phyloP scores from a whole-genome alignment of 2,888 invertebrate genomes.

The Platycheirus rosarum region DNA sequence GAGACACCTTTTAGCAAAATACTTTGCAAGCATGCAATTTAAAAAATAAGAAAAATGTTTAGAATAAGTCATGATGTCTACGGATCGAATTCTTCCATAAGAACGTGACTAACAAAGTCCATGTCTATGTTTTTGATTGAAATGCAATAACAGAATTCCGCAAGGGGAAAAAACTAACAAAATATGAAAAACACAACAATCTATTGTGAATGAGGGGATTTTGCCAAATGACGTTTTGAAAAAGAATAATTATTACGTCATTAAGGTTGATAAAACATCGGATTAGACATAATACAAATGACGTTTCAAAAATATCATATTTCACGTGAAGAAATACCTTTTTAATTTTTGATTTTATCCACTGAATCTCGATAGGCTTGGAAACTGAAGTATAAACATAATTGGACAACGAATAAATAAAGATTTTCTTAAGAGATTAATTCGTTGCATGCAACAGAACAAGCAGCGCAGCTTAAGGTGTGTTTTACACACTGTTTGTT shows the following conservation, averaged over 20 bases:
- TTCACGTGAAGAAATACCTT: slow-evolving; percentile 37
- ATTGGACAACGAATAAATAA: slow-evolving; percentile 52
- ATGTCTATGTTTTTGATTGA: slow-evolving; percentile 17
- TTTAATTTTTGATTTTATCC: slow-evolving; percentile 2
- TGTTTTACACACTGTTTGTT: slow-evolving; percentile 39
- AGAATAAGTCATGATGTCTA: slow-evolving; percentile 32
- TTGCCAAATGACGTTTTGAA: slow-evolving; percentile 46
- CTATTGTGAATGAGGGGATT: slow-evolving; percentile 37
- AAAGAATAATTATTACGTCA: slow-evolving; percentile 67
- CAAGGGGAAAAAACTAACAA: slow-evolving; percentile 3
- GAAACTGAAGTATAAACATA: slow-evolving; percentile 16
- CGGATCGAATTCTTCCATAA: slow-evolving; percentile 54
- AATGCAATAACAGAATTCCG: slow-evolving; percentile 33
- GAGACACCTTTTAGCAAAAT: slow-evolving; percentile 9
- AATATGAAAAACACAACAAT: slow-evolving; percentile 11
- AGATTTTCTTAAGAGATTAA: slow-evolving; percentile 44
- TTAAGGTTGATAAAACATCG: slow-evolving; percentile 50
- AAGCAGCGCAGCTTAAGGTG: slow-evolving; percentile 23
- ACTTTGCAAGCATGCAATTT: slow-evolving; percentile 1
- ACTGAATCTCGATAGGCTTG: slow-evolving; percentile 7
- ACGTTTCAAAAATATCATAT: slow-evolving; percentile 49
- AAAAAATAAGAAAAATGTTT: slow-evolving; percentile 6
- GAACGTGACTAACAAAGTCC: slow-evolving; percentile 62
- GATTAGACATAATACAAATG: slow-evolving; percentile 44
- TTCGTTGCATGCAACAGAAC: slow-evolving; percentile 16